A percentile compares a stretch with the other conserved stretches of the same genome.
These are phyloP conservation scores for Pholis gunnellus DNA, from an alignment of 2,113 vertebrate genomes.

Conservation along the genomic window DNA sequence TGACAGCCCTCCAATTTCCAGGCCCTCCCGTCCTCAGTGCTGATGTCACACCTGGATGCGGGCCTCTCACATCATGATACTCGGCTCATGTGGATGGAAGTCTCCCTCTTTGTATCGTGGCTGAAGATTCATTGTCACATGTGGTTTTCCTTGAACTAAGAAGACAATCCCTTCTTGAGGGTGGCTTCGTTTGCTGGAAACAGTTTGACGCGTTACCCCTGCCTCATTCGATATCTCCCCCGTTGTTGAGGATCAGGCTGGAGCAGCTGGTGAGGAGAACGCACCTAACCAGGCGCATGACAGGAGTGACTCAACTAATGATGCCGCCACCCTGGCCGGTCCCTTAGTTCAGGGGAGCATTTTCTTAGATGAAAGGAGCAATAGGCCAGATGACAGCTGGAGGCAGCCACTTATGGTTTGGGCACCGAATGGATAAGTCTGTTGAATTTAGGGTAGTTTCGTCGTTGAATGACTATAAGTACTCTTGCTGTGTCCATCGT, in stretches of 20 bases:
- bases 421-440: neutral
- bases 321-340: neutral
- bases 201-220: neutral
- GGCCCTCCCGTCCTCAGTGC: neutral
- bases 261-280: constrained; percentile 20
- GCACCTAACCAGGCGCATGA: constrained; percentile 14
- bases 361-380: constrained; percentile 20
- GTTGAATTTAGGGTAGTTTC: constrained; percentile 6
- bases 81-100: neutral
- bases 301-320: constrained; percentile 17
- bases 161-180: constrained; percentile 19
- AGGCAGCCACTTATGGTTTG: constrained; percentile 1
- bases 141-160: constrained; percentile 32
- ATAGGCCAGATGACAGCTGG: constrained; percentile 10
- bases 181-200: constrained; percentile 11
- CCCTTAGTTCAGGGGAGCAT: neutral
- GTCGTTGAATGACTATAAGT: neutral
- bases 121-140: neutral
- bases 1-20: neutral
- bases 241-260: constrained; percentile 24
- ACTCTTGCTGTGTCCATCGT: neutral
- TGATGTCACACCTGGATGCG: constrained; percentile 1
- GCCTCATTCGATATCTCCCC: constrained; percentile 11
- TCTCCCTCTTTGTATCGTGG: neutral
- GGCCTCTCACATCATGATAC: constrained; percentile 1